Conservation (phyloP, 1,140 invertebrate genomes). For the Muscidifurax raptorellus region DNA sequence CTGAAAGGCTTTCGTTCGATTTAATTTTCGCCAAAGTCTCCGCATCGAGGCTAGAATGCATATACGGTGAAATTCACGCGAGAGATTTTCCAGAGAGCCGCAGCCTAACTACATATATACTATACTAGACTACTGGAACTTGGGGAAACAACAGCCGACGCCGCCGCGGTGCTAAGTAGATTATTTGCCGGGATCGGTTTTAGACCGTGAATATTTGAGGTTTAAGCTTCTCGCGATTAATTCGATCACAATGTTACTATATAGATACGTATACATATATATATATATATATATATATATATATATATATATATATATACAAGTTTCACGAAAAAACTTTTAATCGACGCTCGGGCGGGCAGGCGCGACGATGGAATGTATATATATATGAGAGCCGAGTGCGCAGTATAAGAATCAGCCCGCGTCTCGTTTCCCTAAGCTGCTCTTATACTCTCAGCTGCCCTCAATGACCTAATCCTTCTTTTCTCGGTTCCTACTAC, state of each 20-base stretch:
- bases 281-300: not conserved
- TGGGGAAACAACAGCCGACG: not conserved
- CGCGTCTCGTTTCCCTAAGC: not conserved
- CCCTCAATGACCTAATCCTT: not conserved
- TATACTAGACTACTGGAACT: not conserved
- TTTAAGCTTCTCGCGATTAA: not conserved
- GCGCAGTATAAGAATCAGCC: too few relatives aligned
- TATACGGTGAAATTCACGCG: not conserved
- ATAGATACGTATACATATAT: too few relatives aligned
- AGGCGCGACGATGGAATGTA: too few relatives aligned
- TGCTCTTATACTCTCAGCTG: not conserved
- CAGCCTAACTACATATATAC: not conserved
- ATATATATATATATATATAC: too few relatives aligned
- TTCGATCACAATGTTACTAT: not conserved
- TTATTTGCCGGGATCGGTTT: not conserved
- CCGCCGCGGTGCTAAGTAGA: not conserved
- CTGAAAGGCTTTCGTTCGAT: constrained; percentile 22
- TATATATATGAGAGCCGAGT: too few relatives aligned
- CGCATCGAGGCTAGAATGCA: too few relatives aligned
- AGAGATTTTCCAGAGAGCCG: not conserved
- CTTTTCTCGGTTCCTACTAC: not conserved
- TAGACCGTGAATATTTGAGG: not conserved
- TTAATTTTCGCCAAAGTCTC: constrained; percentile 30
- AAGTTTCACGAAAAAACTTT: too few relatives aligned
- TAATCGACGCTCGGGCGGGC: too few relatives aligned